Evolutionary conservation across 2,888 invertebrate species (phyloP).

Genomic region (Drosophila percnosoma): DNA sequence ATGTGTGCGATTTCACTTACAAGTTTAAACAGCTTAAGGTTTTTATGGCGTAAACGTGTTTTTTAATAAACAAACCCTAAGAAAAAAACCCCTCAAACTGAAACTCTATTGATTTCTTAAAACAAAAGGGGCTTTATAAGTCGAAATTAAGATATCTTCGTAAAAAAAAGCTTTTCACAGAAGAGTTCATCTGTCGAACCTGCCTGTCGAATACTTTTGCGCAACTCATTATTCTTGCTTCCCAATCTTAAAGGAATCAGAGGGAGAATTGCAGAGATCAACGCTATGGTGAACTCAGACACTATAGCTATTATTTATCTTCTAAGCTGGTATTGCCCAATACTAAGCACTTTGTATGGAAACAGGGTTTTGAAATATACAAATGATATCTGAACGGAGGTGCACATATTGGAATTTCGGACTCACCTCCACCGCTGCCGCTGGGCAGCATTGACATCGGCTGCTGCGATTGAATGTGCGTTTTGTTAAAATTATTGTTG

Average conservation of each 20-base stretch:
- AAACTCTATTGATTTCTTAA: neutral
- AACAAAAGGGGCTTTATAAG: neutral
- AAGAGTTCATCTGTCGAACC: neutral
- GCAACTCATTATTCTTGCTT: neutral
- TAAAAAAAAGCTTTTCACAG: neutral
- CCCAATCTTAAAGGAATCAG: neutral
- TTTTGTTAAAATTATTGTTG: constrained; percentile 47
- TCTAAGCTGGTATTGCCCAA: neutral
- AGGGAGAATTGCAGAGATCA: neutral
- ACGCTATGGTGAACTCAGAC: neutral
- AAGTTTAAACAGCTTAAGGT: neutral
- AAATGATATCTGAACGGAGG: neutral
- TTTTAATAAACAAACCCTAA: neutral
- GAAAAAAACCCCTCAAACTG: neutral
- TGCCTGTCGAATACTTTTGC: neutral
- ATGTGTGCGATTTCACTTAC: constrained; percentile 8
- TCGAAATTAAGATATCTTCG: neutral
- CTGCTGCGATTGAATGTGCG: constrained; percentile 53
- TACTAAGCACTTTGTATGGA: neutral
- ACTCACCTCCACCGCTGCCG: constrained; percentile 72
- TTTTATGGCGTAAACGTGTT: constrained; percentile 25
- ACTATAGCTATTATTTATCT: neutral
- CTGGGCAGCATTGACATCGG: constrained; percentile 59
- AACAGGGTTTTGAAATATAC: neutral
- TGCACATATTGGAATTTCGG: neutral